A percentile compares a stretch with the other conserved stretches of the same genome.
Conservation (phyloP, 2,113 vertebrate species). For the Brachypteracias leptosomus region DNA sequence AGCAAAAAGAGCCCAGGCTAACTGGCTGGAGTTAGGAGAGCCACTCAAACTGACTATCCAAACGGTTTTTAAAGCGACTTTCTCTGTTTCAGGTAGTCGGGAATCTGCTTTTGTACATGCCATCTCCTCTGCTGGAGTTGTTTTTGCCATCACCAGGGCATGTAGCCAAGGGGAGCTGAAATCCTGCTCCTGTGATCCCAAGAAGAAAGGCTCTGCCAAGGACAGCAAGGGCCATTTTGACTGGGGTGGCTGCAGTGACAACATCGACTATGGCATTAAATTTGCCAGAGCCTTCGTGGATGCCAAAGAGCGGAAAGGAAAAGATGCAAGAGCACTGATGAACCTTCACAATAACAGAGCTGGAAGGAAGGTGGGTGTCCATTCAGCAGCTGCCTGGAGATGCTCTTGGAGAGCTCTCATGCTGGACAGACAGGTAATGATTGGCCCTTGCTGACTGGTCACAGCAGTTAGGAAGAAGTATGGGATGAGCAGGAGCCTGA, state of each 20-base stretch:
- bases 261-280: constrained; percentile 89
- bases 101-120: constrained; percentile 95
- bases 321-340: constrained; percentile 91
- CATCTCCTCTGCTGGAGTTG: constrained; percentile 95
- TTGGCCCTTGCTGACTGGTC: not conserved
- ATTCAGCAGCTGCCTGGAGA: not conserved
- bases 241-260: constrained; percentile 97
- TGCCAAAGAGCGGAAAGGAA: constrained; percentile 88
- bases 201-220: constrained; percentile 86
- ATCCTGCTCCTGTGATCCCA: constrained; percentile 92
- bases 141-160: constrained; percentile 91
- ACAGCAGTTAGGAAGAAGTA: not conserved
- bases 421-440: not conserved
- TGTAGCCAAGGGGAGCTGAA: constrained; percentile 95
- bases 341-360: constrained; percentile 95
- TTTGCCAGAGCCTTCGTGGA: constrained; percentile 92
- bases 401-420: not conserved
- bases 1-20: not conserved
- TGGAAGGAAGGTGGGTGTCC: constrained; percentile 86
- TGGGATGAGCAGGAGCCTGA: not conserved
- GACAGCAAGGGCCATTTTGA: constrained; percentile 88
- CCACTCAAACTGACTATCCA: not conserved
- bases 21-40: not conserved
- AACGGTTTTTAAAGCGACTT: not conserved
- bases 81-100: constrained; percentile 84